Conservation (phyloP, 2,113 vertebrate genomes). For the Neodontobutis hainanensis region DNA sequence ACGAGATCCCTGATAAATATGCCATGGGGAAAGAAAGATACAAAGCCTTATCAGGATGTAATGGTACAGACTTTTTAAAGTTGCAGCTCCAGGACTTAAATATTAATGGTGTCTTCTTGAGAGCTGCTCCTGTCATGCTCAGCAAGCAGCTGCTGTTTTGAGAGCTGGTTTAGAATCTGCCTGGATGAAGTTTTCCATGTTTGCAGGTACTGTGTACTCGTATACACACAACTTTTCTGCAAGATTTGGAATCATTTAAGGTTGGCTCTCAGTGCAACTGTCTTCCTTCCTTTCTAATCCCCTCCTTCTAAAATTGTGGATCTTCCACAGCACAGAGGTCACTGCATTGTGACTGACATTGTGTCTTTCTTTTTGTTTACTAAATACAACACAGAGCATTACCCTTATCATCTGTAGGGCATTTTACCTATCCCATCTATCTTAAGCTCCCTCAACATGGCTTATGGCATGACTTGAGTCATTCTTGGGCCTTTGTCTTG, state of each 20-base stretch:
- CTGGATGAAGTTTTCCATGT: conserved; percentile 42
- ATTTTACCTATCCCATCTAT: conserved; percentile 51
- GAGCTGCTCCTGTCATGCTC: conserved; percentile 47
- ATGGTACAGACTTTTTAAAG: conserved; percentile 66
- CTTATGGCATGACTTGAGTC: conserved; percentile 60
- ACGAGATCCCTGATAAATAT: conserved; percentile 71
- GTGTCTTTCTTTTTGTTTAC: conserved; percentile 7
- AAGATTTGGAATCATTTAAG: conserved; percentile 44
- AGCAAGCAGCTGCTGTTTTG: conserved; percentile 41
- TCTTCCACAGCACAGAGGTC: conserved; percentile 15
- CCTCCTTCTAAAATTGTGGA: conserved; percentile 7
- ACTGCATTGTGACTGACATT: conserved; percentile 28
- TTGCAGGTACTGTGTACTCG: conserved; percentile 23
- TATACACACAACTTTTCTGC: conserved; percentile 41
- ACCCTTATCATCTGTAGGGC: conserved; percentile 58
- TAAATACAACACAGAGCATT: conserved; percentile 23
- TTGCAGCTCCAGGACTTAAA: conserved; percentile 57
- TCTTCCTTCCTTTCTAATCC: conserved; percentile 6
- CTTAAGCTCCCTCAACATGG: conserved; percentile 46
- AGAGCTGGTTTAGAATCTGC: conserved; percentile 49
- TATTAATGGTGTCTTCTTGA: conserved; percentile 68
- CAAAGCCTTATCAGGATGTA: conserved; percentile 72
- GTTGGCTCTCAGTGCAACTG: conserved; percentile 27
- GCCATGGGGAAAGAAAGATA: conserved; percentile 56
- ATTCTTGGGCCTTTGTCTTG: conserved; percentile 50